Evolutionary conservation across 1,140 invertebrate genomes (phyloP).

Genomic region (Bursaphelenchus mucronatus): DNA sequence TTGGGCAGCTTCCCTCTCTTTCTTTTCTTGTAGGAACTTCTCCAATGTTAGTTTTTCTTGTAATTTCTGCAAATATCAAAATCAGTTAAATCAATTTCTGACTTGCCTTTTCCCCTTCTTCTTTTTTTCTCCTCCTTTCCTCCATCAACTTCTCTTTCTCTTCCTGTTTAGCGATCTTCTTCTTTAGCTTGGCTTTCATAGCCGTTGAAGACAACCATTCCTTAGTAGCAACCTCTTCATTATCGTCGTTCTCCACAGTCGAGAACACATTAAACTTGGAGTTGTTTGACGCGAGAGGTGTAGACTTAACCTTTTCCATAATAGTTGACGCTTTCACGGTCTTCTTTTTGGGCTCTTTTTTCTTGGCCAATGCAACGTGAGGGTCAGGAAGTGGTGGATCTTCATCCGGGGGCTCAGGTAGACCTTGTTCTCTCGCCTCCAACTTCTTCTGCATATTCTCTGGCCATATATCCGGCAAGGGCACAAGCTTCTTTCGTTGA

Average conservation of each 20-base stretch:
- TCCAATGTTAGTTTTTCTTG: conserved; percentile 4
- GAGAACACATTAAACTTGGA: conserved; percentile 2
- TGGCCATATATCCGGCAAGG: conserved; percentile 9
- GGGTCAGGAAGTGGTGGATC: conserved; percentile 5
- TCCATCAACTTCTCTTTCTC: conserved; percentile 4
- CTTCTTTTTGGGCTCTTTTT: conserved; percentile 20
- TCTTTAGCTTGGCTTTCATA: conserved; percentile 16
- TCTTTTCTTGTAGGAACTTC: conserved; percentile 1
- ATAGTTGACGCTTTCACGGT: conserved; percentile 3
- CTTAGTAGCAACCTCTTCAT: conserved; percentile 1
- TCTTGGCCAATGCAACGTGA: background rate
- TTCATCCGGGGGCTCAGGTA: conserved; percentile 11
- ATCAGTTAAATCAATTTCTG: background rate
- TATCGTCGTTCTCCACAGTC: background rate
- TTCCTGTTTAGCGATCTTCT: conserved; percentile 3
- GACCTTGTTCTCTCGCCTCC: conserved; percentile 12
- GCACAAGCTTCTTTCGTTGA: conserved; percentile 3
- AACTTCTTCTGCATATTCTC: conserved; percentile 18
- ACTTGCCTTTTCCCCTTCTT: conserved; percentile 11
- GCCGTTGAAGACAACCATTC: conserved; percentile 11
- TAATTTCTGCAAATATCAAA: background rate
- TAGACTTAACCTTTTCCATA: background rate
- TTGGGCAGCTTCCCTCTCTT: background rate
- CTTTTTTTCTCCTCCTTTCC: background rate
- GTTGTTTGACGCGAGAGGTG: background rate